Conservation (phyloP, 2,797 vertebrate genomes). For the Gambelia wislizenii region DNA sequence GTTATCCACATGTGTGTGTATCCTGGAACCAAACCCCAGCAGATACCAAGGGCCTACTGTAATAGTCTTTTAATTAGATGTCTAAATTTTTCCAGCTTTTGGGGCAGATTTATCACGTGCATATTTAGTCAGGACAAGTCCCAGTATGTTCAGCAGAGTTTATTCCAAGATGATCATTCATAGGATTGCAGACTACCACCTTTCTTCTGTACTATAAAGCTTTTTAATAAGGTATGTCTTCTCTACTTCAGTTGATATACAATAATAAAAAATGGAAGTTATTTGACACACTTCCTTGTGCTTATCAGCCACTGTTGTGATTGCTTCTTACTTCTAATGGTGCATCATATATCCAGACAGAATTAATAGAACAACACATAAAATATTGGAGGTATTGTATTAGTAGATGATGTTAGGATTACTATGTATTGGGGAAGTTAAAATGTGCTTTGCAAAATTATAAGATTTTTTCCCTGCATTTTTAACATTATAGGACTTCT, state of each 20-base stretch:
- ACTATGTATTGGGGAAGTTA: too few relatives aligned
- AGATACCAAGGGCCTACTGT: too few relatives aligned
- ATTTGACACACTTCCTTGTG: background rate
- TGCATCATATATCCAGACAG: too few relatives aligned
- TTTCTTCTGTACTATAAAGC: slow-evolving; percentile 23
- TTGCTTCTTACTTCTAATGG: background rate
- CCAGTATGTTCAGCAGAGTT: background rate
- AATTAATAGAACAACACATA: background rate
- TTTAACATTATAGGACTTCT: too few relatives aligned
- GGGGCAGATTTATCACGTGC: background rate
- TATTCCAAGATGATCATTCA: background rate
- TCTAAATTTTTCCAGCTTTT: slow-evolving; percentile 38
- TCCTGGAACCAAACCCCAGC: too few relatives aligned
- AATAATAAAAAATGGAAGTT: background rate
- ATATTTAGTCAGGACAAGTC: background rate
- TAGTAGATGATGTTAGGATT: background rate
- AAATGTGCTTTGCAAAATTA: too few relatives aligned
- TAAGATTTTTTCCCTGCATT: too few relatives aligned
- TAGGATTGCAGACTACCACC: background rate
- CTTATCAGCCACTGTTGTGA: background rate
- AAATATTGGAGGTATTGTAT: background rate
- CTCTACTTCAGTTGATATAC: background rate
- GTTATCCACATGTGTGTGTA: too few relatives aligned
- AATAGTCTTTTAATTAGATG: slow-evolving; percentile 12
- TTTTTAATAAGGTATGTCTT: background rate